Evolutionary conservation across 2,888 invertebrate genomes (phyloP).

Genomic region (Dioctria rufipes): DNA sequence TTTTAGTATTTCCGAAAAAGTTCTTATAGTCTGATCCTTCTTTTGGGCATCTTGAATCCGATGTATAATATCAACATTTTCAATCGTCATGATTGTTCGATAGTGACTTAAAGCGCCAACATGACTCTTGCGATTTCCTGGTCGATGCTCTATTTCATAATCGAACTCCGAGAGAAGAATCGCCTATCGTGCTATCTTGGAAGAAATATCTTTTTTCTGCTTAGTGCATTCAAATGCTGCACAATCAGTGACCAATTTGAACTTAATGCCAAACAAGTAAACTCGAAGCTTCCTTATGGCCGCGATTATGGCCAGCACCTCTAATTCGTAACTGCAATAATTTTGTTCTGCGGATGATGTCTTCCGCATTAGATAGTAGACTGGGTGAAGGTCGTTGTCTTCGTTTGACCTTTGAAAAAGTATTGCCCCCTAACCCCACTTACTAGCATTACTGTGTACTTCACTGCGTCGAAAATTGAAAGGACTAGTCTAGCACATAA

Average conservation of each 20-base stretch:
- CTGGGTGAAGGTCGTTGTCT: too few relatives aligned
- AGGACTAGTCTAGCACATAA: too few relatives aligned
- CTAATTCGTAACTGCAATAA: too few relatives aligned
- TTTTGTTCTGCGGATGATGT: too few relatives aligned
- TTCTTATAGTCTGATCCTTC: background rate
- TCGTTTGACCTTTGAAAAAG: too few relatives aligned
- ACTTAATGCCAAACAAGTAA: slow-evolving; percentile 45
- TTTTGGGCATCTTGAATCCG: background rate
- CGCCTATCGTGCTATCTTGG: slow-evolving; percentile 25
- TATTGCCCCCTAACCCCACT: too few relatives aligned
- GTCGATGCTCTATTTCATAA: slow-evolving; percentile 24
- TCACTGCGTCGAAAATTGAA: too few relatives aligned
- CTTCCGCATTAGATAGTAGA: too few relatives aligned
- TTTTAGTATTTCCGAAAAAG: background rate
- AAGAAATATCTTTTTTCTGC: slow-evolving; percentile 20
- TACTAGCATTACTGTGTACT: too few relatives aligned
- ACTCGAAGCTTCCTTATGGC: slow-evolving; percentile 48
- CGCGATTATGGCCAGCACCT: slow-evolving; percentile 51
- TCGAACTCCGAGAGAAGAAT: slow-evolving; percentile 29
- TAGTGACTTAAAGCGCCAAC: slow-evolving; percentile 58
- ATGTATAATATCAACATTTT: too few relatives aligned
- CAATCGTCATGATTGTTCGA: slow-evolving; percentile 29
- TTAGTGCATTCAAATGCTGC: slow-evolving; percentile 20
- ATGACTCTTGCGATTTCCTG: slow-evolving; percentile 42
- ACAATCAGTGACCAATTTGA: slow-evolving; percentile 52